A percentile compares a stretch with the other conserved stretches of the same genome.
Evolutionary conservation across 2,888 invertebrate genomes (phyloP).

Genomic region (Antheraea yamamai): DNA sequence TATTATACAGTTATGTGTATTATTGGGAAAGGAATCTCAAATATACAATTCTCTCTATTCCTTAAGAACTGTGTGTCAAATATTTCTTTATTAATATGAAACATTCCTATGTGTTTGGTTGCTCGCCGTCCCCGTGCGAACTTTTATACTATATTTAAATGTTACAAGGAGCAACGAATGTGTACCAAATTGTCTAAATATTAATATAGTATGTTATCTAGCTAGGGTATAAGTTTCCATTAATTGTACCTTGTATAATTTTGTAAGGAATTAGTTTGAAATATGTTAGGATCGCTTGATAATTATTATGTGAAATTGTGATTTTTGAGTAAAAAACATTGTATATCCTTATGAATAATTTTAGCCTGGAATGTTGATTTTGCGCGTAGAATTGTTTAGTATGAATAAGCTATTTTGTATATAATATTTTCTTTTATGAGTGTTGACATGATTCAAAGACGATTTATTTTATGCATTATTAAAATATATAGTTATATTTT

Average conservation of each 20-base stretch:
- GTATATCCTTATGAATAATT: conserved; percentile 27
- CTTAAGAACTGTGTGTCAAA: conserved; percentile 12
- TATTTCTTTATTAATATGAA: conserved; percentile 28
- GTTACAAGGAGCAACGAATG: conserved; percentile 77
- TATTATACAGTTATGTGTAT: conserved; percentile 35
- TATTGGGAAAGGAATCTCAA: conserved; percentile 52
- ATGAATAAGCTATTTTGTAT: conserved; percentile 43
- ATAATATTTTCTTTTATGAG: conserved; percentile 32
- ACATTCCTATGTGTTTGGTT: conserved; percentile 74
- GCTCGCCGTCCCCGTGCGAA: conserved; percentile 53
- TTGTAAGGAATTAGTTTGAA: conserved; percentile 1
- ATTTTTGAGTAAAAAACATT: conserved; percentile 20
- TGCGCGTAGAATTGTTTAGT: conserved; percentile 33
- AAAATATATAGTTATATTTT: background rate
- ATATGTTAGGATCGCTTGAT: conserved; percentile 19
- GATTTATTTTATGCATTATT: background rate
- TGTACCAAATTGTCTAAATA: conserved; percentile 77
- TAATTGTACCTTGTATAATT: conserved; percentile 44
- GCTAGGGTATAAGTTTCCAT: conserved; percentile 66
- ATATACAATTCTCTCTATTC: conserved; percentile 41
- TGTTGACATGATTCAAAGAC: conserved; percentile 15
- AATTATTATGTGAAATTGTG: conserved; percentile 6
- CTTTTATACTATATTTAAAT: conserved; percentile 48
- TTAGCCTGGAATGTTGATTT: conserved; percentile 26
- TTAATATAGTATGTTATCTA: conserved; percentile 68